phyloP scores from a whole-genome alignment of 2,797 vertebrate species.

The Cossypha caffra region DNA sequence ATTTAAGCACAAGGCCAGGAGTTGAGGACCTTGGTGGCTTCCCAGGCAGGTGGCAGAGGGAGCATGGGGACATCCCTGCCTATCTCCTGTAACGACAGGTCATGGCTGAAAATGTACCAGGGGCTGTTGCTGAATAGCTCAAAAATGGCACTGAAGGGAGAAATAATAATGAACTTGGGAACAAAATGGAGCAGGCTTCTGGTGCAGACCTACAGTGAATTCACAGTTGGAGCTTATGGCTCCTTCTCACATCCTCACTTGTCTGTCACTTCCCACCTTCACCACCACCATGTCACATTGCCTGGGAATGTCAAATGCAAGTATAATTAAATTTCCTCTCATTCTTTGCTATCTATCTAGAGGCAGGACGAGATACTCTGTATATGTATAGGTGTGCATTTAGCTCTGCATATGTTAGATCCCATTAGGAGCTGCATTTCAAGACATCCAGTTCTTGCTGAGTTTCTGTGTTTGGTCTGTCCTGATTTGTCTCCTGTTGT shows the following conservation, averaged over 20 bases:
- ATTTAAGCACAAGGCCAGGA: neutral
- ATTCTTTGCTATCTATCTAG: neutral
- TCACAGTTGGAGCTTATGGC: neutral
- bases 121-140: neutral
- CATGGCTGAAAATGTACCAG: neutral
- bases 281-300: neutral
- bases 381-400: neutral
- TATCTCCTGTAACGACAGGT: neutral
- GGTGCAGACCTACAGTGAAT: neutral
- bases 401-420: neutral
- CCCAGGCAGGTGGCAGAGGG: neutral
- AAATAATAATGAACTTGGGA: neutral
- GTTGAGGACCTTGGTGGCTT: neutral
- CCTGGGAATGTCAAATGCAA: neutral
- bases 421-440: neutral
- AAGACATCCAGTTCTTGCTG: neutral
- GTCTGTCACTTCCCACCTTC: conserved; percentile 61
- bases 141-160: neutral
- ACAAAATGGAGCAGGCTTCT: neutral
- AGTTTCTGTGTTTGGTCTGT: neutral
- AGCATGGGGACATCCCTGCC: neutral
- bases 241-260: conserved; percentile 23
- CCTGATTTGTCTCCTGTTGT: neutral
- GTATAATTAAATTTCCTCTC: neutral
- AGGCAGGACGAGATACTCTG: neutral